Evolutionary conservation across 92 coral and sea anemone species (phyloP).

Genomic region (Pocillopora meandrina): DNA sequence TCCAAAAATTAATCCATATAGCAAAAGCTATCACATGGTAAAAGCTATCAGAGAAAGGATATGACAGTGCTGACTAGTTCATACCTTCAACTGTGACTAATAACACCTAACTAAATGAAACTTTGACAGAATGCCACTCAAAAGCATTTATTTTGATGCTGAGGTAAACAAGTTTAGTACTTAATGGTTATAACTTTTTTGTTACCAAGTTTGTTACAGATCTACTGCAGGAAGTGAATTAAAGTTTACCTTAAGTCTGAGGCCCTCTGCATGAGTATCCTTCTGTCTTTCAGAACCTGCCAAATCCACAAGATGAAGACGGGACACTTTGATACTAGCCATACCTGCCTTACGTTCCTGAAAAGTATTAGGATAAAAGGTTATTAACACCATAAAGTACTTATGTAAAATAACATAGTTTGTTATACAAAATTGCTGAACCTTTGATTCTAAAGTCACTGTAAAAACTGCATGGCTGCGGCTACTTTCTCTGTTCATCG

Average conservation of each 20-base stretch:
- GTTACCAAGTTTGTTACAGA: too few relatives aligned
- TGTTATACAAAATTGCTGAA: too few relatives aligned
- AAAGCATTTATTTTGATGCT: too few relatives aligned
- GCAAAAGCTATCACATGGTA: too few relatives aligned
- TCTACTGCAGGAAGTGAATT: too few relatives aligned
- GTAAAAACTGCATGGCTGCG: constrained; percentile 99
- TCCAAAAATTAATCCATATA: not conserved
- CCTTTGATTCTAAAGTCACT: constrained; percentile 96
- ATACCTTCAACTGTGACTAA: too few relatives aligned
- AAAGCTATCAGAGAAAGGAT: too few relatives aligned
- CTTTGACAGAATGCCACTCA: too few relatives aligned
- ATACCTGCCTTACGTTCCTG: constrained; percentile 92
- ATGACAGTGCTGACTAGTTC: too few relatives aligned
- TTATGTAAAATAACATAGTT: not conserved
- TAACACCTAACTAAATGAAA: too few relatives aligned
- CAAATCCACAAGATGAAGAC: constrained; percentile 90
- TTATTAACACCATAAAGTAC: not conserved
- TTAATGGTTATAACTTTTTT: too few relatives aligned
- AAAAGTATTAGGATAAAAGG: not conserved
- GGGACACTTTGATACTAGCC: constrained; percentile 96
- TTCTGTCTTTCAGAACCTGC: constrained; percentile 99
- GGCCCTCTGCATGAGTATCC: constrained; percentile 96
- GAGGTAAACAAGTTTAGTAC: too few relatives aligned
- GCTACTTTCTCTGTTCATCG: constrained; percentile 99
- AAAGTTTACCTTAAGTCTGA: constrained; percentile 82